Conservation (phyloP, 2,888 invertebrate genomes). For the Dicranocentrus wangi region DNA sequence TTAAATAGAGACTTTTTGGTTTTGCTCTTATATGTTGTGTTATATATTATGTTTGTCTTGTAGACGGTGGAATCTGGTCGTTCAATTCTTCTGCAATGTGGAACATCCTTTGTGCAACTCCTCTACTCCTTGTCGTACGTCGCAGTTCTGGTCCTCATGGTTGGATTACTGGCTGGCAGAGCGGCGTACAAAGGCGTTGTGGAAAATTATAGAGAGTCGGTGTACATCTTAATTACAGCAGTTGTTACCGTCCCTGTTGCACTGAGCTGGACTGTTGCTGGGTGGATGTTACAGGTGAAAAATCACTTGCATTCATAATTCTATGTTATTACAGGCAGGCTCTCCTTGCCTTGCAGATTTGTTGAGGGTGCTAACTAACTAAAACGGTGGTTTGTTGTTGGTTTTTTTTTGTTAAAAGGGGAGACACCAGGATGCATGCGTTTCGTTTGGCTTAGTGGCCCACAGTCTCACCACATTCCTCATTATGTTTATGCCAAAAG, state of each 20-base stretch:
- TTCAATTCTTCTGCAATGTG: conserved; percentile 64
- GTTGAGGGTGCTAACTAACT: too few relatives aligned
- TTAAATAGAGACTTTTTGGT: too few relatives aligned
- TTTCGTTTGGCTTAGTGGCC: conserved; percentile 90
- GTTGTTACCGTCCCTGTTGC: conserved; percentile 91
- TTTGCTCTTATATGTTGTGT: too few relatives aligned
- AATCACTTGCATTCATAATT: conserved; percentile 35
- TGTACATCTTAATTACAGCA: conserved; percentile 91
- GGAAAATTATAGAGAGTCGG: conserved; percentile 94
- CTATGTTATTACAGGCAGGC: too few relatives aligned
- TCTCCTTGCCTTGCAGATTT: too few relatives aligned
- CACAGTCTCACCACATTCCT: conserved; percentile 90
- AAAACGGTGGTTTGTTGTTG: too few relatives aligned
- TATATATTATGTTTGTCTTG: background rate
- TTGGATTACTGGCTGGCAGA: conserved; percentile 87
- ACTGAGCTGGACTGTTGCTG: conserved; percentile 89
- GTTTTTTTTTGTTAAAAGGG: too few relatives aligned
- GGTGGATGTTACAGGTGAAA: conserved; percentile 75
- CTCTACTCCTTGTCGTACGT: conserved; percentile 87
- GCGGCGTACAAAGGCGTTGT: conserved; percentile 83
- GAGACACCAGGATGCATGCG: conserved; percentile 88
- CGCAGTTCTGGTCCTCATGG: conserved; percentile 87
- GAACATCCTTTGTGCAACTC: conserved; percentile 76
- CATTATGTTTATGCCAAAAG: conserved; percentile 86
- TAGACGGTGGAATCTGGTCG: conserved; percentile 59